These are phyloP conservation scores for Meteorus cinctellus DNA, from an alignment of 2,888 invertebrate species.

Conservation along the genomic window DNA sequence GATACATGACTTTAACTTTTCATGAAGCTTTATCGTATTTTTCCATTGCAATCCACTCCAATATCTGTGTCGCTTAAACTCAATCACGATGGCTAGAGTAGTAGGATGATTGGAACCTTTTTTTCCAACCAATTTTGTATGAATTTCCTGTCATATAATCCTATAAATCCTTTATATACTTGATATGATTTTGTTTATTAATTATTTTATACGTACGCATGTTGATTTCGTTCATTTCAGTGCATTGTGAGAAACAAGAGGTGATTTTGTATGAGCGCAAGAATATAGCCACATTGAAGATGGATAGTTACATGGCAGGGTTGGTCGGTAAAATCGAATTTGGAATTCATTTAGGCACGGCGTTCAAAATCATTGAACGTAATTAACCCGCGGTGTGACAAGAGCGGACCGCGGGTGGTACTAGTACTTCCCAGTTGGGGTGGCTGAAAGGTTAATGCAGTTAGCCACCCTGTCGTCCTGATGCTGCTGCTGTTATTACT, in stretches of 20 bases:
- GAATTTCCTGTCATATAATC: not conserved
- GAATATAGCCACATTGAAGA: slow-evolving; percentile 28
- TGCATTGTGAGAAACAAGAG: not conserved
- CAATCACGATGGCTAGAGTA: not conserved
- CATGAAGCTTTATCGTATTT: slow-evolving; percentile 50
- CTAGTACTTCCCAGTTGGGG: slow-evolving; percentile 49
- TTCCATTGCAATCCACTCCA: not conserved
- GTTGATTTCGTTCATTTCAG: not conserved
- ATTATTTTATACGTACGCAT: not conserved
- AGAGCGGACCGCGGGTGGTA: slow-evolving; percentile 53
- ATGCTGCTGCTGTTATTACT: slow-evolving; percentile 39
- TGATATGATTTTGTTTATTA: not conserved
- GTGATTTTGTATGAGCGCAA: not conserved
- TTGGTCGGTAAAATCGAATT: slow-evolving; percentile 64
- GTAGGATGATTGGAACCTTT: not conserved
- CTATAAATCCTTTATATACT: not conserved
- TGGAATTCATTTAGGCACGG: slow-evolving; percentile 68
- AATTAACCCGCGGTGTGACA: slow-evolving; percentile 68
- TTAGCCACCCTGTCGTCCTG: slow-evolving; percentile 61
- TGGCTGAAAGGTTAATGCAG: slow-evolving; percentile 72
- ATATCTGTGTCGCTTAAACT: not conserved
- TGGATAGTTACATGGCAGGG: slow-evolving; percentile 44
- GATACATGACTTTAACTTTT: slow-evolving; percentile 58
- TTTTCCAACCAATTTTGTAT: not conserved
- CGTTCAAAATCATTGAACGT: slow-evolving; percentile 70